phyloP scores from a whole-genome alignment of 2,888 invertebrate genomes.

The Thymelicus lineola region DNA sequence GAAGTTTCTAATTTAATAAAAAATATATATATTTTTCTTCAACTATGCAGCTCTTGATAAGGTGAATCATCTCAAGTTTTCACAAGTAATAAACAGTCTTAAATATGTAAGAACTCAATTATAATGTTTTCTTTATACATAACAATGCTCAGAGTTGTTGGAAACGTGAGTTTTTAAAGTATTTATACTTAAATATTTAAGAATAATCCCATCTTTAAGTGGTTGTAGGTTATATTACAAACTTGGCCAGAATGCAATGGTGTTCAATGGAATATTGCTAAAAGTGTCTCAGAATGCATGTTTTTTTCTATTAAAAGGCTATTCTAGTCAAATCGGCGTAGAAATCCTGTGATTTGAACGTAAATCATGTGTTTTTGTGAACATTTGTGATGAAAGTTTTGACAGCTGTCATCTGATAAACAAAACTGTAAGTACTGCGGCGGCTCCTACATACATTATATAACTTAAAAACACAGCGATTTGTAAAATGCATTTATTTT shows the following conservation, averaged over 20 bases:
- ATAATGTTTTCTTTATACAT: background rate
- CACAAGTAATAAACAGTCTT: background rate
- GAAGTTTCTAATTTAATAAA: background rate
- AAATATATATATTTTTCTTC: background rate
- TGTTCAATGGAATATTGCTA: conserved; percentile 74
- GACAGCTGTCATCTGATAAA: conserved; percentile 79
- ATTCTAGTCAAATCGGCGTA: conserved; percentile 48
- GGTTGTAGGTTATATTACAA: conserved; percentile 67
- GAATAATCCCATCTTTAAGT: conserved; percentile 17
- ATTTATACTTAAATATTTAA: background rate
- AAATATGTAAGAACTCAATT: background rate
- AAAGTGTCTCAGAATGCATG: conserved; percentile 57
- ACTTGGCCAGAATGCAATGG: conserved; percentile 40
- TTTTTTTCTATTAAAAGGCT: conserved; percentile 52
- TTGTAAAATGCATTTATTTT: background rate
- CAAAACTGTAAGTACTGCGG: conserved; percentile 57
- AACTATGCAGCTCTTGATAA: background rate
- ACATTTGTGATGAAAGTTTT: conserved; percentile 80
- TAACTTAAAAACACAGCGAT: background rate
- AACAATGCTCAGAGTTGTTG: conserved; percentile 10
- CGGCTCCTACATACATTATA: background rate
- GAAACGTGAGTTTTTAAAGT: background rate
- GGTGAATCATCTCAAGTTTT: background rate
- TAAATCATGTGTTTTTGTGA: conserved; percentile 69
- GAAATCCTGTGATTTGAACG: conserved; percentile 44